phyloP scores from a whole-genome alignment of 2,113 vertebrate species.

The mouse (Mus musculus) region DNA sequence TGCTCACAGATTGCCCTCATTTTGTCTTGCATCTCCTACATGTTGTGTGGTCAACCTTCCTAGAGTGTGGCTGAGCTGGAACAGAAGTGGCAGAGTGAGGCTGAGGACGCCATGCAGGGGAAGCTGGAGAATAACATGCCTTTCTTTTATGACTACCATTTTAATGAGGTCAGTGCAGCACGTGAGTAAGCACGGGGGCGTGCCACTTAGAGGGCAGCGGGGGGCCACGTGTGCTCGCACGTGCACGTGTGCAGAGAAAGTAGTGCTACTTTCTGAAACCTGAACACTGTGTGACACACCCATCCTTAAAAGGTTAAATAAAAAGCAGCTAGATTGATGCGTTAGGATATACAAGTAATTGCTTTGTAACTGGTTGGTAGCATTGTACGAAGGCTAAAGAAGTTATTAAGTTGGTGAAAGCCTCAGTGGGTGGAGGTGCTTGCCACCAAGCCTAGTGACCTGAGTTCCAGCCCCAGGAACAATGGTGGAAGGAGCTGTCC shows the following conservation, averaged over 20 bases:
- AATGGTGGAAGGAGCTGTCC: background rate
- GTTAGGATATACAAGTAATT: background rate
- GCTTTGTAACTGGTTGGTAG: constrained; percentile 1
- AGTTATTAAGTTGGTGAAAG: background rate
- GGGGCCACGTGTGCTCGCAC: background rate
- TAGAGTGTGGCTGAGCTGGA: constrained; percentile 98
- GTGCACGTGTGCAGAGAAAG: background rate
- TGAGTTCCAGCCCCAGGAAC: background rate
- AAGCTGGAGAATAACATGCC: constrained; percentile 96
- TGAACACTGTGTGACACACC: background rate
- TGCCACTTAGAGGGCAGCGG: background rate
- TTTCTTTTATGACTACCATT: constrained; percentile 99
- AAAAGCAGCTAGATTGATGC: background rate
- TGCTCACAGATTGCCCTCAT: background rate
- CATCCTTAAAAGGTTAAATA: constrained; percentile 31
- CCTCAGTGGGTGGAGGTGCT: too few species aligned
- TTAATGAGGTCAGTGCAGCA: constrained; percentile 92
- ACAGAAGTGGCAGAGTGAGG: constrained; percentile 98
- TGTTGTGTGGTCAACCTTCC: constrained; percentile 15
- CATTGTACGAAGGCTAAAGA: constrained; percentile 16
- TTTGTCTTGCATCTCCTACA: background rate
- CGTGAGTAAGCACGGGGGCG: background rate
- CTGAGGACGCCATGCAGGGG: constrained; percentile 95
- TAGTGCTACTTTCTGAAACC: background rate
- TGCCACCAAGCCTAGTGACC: too few species aligned